These are phyloP conservation scores for Hiodon alosoides DNA, from an alignment of 2,113 vertebrate species.

Conservation along the genomic window DNA sequence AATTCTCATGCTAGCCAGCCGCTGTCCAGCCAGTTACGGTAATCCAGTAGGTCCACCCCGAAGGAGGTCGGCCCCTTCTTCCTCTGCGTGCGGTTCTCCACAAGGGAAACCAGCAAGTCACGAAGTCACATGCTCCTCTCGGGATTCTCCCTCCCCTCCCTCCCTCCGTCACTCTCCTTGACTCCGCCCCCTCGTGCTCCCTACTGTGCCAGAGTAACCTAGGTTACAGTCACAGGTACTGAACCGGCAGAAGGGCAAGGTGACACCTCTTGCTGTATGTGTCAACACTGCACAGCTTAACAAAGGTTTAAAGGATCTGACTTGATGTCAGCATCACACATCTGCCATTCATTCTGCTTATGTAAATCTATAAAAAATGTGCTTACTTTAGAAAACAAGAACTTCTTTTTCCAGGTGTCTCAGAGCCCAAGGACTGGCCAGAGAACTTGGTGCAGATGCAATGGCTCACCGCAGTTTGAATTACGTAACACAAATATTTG, in stretches of 20 bases:
- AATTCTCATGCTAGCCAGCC: neutral
- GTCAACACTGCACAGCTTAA: neutral
- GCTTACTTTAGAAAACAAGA: no score
- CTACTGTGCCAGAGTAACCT: neutral
- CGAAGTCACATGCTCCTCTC: constrained; percentile 4
- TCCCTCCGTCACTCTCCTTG: neutral
- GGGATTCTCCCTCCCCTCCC: neutral
- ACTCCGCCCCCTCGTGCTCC: neutral
- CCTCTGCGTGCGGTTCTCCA: neutral
- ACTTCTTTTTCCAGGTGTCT: no score
- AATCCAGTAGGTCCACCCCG: constrained; percentile 4
- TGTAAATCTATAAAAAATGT: no score
- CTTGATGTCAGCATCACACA: neutral
- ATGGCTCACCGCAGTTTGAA: no score
- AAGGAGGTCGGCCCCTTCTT: neutral
- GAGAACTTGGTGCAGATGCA: no score
- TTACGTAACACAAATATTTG: no score
- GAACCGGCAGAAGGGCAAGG: neutral
- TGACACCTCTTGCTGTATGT: neutral
- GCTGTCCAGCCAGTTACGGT: no score
- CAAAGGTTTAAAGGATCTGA: neutral
- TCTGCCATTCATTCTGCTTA: no score
- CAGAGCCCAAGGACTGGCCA: no score
- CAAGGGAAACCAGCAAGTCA: neutral
- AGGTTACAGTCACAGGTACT: neutral